Percentiles rank a stretch among this genome's conserved stretches.
phyloP scores from a whole-genome alignment of 2,113 vertebrate genomes.

The Fukomys damarensis region DNA sequence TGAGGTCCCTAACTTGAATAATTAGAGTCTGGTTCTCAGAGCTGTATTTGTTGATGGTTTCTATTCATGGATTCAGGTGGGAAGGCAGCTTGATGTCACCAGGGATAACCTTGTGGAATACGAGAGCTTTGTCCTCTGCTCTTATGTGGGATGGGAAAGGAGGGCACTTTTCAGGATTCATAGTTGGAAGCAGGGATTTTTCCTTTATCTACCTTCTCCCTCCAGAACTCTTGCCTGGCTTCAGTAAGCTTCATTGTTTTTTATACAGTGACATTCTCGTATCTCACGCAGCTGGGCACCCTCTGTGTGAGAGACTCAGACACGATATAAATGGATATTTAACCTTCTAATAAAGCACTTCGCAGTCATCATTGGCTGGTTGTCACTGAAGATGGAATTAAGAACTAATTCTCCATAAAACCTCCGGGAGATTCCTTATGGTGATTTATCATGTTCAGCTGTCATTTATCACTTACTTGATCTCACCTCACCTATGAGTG shows the following conservation, averaged over 20 bases:
- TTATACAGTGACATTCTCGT: background rate
- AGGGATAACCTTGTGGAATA: slow-evolving; percentile 73
- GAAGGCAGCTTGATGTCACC: slow-evolving; percentile 53
- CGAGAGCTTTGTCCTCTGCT: slow-evolving; percentile 66
- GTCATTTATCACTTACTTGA: background rate
- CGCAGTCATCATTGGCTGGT: slow-evolving; percentile 1
- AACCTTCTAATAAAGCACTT: slow-evolving; percentile 45
- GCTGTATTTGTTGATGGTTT: slow-evolving; percentile 78
- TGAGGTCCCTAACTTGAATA: slow-evolving; percentile 41
- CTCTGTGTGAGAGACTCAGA: slow-evolving; percentile 48
- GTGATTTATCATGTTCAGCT: background rate
- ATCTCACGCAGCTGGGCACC: slow-evolving; percentile 31
- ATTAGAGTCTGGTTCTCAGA: slow-evolving; percentile 57
- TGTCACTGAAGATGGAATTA: slow-evolving; percentile 42
- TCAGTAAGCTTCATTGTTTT: slow-evolving; percentile 53
- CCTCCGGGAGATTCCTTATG: background rate
- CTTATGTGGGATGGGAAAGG: slow-evolving; percentile 22
- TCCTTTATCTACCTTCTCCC: slow-evolving; percentile 24
- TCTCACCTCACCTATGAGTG: background rate
- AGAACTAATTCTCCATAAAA: background rate
- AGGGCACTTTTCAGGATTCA: slow-evolving; percentile 48
- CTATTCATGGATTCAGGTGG: slow-evolving; percentile 60
- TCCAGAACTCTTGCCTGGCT: slow-evolving; percentile 1
- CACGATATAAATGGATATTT: slow-evolving; percentile 9
- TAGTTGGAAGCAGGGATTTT: slow-evolving; percentile 56